These are phyloP conservation scores for Melanostoma mellinum DNA, from an alignment of 2,888 invertebrate genomes.

Conservation along the genomic window DNA sequence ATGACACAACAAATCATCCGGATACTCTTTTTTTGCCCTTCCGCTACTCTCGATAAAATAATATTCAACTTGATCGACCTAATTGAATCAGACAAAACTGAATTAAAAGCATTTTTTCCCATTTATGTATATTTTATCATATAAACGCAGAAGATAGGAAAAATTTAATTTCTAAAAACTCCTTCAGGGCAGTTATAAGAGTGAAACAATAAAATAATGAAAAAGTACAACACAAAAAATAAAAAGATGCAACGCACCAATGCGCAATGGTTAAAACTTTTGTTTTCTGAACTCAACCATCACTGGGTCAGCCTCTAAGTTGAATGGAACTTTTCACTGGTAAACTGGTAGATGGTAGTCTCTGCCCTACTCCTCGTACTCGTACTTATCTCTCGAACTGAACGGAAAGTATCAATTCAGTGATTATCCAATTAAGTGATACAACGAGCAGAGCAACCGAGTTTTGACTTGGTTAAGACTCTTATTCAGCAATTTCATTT, in stretches of 20 bases:
- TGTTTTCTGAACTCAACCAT: conserved; percentile 52
- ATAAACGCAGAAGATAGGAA: conserved; percentile 29
- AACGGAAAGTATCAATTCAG: conserved; percentile 71
- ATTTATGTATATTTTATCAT: neutral
- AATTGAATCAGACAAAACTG: conserved; percentile 65
- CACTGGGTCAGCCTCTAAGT: conserved; percentile 23
- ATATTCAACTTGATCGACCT: conserved; percentile 49
- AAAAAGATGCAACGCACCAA: conserved; percentile 1
- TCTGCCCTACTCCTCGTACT: conserved; percentile 1
- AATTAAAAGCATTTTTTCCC: conserved; percentile 57
- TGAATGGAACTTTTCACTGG: neutral
- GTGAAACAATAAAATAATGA: conserved; percentile 29
- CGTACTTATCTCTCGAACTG: conserved; percentile 3
- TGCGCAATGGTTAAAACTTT: conserved; percentile 27
- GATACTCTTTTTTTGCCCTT: conserved; percentile 1
- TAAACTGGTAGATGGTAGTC: neutral
- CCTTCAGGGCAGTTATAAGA: conserved; percentile 55
- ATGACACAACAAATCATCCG: conserved; percentile 37
- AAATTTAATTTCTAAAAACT: neutral
- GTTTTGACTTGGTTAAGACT: conserved; percentile 56
- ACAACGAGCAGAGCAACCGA: conserved; percentile 20
- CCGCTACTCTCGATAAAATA: neutral
- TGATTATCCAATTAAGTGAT: conserved; percentile 71
- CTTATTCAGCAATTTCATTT: conserved; percentile 62
- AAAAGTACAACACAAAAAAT: neutral